Conservation (phyloP, 2,797 vertebrate genomes). For the Enteromius afrohamiltoni region DNA sequence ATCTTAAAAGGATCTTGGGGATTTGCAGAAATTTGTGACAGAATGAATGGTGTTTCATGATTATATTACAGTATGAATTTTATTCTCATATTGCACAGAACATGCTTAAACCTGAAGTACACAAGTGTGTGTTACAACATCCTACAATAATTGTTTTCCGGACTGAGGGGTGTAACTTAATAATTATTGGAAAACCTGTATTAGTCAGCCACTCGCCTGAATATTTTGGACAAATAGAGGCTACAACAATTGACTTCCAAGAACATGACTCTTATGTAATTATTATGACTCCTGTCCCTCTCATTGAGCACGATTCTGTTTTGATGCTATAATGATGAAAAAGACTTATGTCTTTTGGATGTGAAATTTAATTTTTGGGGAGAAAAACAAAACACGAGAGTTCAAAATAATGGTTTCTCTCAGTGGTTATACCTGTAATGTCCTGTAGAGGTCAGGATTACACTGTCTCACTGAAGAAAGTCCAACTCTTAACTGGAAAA, state of each 20-base stretch:
- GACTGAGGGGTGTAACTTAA: not conserved
- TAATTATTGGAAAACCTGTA: not conserved
- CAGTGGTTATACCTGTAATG: not conserved
- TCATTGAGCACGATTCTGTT: not conserved
- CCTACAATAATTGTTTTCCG: not conserved
- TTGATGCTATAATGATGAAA: not conserved
- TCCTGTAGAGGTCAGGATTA: constrained; percentile 12
- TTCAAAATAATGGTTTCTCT: not conserved
- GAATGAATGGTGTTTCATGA: not conserved
- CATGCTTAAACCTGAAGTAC: not conserved
- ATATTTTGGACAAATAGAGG: not conserved
- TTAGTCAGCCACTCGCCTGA: not conserved
- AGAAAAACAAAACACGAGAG: not conserved
- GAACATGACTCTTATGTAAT: not conserved
- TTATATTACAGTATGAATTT: not conserved
- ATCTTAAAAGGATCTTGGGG: not conserved
- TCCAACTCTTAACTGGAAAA: not conserved
- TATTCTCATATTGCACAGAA: not conserved
- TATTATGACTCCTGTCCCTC: not conserved
- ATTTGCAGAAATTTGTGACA: not conserved
- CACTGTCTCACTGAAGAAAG: not conserved
- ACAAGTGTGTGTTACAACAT: not conserved
- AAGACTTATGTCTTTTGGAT: not conserved
- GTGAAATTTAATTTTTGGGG: not conserved
- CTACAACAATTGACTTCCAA: not conserved